Evolutionary conservation across 1,140 invertebrate genomes (phyloP).

Genomic region (Cecropterus lyciades): DNA sequence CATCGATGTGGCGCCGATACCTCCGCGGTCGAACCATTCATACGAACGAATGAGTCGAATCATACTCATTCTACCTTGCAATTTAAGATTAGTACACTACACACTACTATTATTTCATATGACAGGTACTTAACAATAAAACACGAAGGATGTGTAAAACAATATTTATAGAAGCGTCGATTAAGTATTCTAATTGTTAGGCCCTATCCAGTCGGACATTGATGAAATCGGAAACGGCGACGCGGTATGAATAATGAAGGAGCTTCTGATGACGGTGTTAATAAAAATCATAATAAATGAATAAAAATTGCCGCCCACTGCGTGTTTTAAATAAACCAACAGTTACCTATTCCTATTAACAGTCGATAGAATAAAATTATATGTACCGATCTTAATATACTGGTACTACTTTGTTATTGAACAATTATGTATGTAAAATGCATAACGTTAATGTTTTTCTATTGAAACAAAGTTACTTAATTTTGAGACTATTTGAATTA

Average conservation of each 20-base stretch:
- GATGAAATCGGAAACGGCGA: constrained; percentile 50
- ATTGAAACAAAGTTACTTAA: no score
- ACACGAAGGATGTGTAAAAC: constrained; percentile 13
- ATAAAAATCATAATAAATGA: constrained; percentile 37
- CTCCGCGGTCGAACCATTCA: no score
- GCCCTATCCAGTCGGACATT: constrained; percentile 39
- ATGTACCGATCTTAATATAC: neutral
- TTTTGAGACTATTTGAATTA: no score
- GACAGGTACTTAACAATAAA: neutral
- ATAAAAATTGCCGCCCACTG: constrained; percentile 31
- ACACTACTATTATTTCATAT: no score
- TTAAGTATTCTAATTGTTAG: constrained; percentile 51
- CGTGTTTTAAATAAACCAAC: constrained; percentile 35
- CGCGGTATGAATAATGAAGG: constrained; percentile 47
- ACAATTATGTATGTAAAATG: neutral
- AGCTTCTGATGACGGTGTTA: constrained; percentile 31
- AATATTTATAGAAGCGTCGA: constrained; percentile 36
- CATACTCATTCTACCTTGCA: no score
- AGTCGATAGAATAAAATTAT: constrained; percentile 21
- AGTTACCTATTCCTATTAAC: constrained; percentile 21
- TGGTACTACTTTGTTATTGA: neutral
- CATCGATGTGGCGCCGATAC: no score
- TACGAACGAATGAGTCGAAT: no score
- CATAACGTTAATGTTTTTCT: no score
- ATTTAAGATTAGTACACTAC: no score